Conservation (phyloP, 2,888 invertebrate species). For the Ctena decussata region DNA sequence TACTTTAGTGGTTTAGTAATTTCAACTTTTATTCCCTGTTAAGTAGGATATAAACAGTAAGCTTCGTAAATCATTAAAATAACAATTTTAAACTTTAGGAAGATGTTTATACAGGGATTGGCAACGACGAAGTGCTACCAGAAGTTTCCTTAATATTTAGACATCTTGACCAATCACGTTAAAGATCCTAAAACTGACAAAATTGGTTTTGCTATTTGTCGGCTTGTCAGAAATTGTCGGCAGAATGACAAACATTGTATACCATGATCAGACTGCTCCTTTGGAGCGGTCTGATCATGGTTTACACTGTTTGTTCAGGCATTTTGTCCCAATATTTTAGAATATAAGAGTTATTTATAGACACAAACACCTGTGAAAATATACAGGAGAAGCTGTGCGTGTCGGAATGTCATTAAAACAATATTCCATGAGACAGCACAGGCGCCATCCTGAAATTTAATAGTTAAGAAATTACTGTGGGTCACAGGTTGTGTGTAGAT, state of each 20-base stretch:
- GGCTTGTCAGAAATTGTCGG: too few species aligned
- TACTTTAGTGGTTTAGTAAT: neutral
- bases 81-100: conserved; percentile 2
- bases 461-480: neutral
- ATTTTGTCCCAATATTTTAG: too few species aligned
- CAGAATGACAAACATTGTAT: too few species aligned
- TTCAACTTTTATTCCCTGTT: neutral
- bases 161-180: too few species aligned
- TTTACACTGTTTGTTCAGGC: too few species aligned
- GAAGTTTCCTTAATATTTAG: too few species aligned
- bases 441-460: conserved; percentile 11
- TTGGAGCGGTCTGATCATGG: too few species aligned
- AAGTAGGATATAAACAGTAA: neutral
- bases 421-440: neutral
- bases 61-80: neutral
- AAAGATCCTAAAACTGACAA: too few species aligned
- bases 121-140: too few species aligned
- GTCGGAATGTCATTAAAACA: conserved; percentile 9
- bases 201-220: too few species aligned
- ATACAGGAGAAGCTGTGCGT: neutral
- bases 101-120: neutral
- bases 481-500: neutral
- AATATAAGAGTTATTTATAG: too few species aligned
- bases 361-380: conserved; percentile 6
- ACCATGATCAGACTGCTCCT: too few species aligned